Conservation (phyloP, 1,140 invertebrate species). For the Drosophila repletoides region DNA sequence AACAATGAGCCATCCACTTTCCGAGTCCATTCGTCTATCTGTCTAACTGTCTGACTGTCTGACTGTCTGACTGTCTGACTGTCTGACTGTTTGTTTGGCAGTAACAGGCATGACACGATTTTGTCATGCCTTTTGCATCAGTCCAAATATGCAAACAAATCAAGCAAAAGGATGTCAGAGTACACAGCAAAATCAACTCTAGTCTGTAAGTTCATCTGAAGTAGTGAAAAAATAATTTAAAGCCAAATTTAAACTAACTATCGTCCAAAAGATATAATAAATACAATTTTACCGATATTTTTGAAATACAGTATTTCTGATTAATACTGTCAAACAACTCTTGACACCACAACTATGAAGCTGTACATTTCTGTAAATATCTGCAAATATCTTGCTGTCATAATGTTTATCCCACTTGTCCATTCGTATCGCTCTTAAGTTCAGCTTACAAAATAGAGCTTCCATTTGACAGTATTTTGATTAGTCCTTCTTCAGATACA, state of each 20-base stretch:
- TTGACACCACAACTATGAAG: neutral
- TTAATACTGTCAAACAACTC: neutral
- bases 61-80: conserved; percentile 20
- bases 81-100: conserved; percentile 14
- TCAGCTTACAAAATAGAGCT: conserved; percentile 11
- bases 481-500: no score
- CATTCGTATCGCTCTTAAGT: conserved; percentile 4
- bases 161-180: conserved; percentile 43
- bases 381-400: conserved; percentile 20
- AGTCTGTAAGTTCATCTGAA: no score
- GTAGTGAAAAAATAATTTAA: no score
- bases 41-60: conserved; percentile 2
- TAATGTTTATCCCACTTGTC: neutral
- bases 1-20: conserved; percentile 15
- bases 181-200: no score
- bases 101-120: conserved; percentile 70
- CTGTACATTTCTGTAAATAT: conserved; percentile 6
- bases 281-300: no score
- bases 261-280: no score
- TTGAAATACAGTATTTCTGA: conserved; percentile 26
- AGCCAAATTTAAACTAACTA: no score
- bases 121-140: conserved; percentile 40
- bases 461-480: conserved; percentile 29
- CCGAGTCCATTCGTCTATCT: neutral
- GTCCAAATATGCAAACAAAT: conserved; percentile 61